phyloP scores from a whole-genome alignment of 2,797 vertebrate species.

The Poeciliopsis infans region DNA sequence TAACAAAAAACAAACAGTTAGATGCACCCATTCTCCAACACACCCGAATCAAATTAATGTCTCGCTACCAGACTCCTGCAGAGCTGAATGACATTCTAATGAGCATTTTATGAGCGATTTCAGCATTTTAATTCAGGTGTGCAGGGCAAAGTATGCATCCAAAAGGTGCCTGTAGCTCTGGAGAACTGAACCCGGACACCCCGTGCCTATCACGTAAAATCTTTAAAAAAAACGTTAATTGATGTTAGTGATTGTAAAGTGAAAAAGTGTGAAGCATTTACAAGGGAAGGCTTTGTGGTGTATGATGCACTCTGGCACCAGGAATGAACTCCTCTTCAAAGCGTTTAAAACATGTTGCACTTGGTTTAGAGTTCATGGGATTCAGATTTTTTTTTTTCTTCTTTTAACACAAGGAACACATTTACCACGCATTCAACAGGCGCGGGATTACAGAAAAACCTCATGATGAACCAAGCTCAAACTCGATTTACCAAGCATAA shows the following conservation, averaged over 20 bases:
- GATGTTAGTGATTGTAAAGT: neutral
- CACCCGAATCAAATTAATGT: neutral
- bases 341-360: slow-evolving; percentile 64
- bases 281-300: neutral
- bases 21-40: neutral
- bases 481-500: slow-evolving; percentile 61
- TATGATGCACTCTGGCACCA: neutral
- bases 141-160: neutral
- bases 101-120: neutral
- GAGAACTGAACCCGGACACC: neutral
- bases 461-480: slow-evolving; percentile 35
- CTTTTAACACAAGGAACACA: slow-evolving; percentile 65
- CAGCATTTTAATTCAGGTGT: neutral
- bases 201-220: neutral
- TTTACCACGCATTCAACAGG: slow-evolving; percentile 56
- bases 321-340: neutral
- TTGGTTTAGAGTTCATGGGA: slow-evolving; percentile 67
- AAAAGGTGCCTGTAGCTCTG: neutral
- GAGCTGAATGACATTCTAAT: neutral
- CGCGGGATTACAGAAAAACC: slow-evolving; percentile 49
- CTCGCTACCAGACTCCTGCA: neutral
- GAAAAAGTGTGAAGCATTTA: neutral
- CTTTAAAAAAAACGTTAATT: neutral
- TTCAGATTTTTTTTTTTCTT: slow-evolving; percentile 49
- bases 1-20: neutral